Conservation (phyloP, 2,888 invertebrate genomes). For the Sphaeridia pumilis region DNA sequence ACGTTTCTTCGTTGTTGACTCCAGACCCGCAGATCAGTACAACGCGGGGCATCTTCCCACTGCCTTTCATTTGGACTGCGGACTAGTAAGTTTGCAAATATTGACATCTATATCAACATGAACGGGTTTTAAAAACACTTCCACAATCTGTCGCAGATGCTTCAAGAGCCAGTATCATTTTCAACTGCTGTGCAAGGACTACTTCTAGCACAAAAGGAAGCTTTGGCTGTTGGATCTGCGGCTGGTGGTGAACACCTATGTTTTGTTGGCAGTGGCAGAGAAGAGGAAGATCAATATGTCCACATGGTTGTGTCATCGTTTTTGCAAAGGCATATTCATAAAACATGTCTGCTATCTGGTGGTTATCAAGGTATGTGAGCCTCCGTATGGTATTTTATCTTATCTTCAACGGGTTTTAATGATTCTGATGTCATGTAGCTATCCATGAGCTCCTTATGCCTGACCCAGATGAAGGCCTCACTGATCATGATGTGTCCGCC, state of each 20-base stretch:
- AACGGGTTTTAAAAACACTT: background rate
- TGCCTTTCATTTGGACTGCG: slow-evolving; percentile 95
- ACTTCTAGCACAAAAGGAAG: slow-evolving; percentile 75
- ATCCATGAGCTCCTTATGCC: slow-evolving; percentile 51
- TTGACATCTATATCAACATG: background rate
- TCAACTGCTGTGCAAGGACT: slow-evolving; percentile 86
- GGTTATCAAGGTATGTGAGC: slow-evolving; percentile 56
- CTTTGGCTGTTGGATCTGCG: slow-evolving; percentile 70
- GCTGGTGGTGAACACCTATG: slow-evolving; percentile 81
- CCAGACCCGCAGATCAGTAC: slow-evolving; percentile 91
- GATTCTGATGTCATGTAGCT: slow-evolving; percentile 40
- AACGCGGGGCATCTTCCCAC: slow-evolving; percentile 93
- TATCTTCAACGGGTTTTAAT: too few relatives aligned
- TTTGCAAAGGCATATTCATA: slow-evolving; percentile 82
- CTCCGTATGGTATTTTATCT: background rate
- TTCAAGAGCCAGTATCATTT: slow-evolving; percentile 91
- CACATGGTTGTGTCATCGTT: slow-evolving; percentile 98
- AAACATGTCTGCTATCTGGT: slow-evolving; percentile 81
- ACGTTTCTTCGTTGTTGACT: slow-evolving; percentile 91
- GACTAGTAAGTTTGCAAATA: slow-evolving; percentile 49
- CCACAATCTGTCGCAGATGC: slow-evolving; percentile 50
- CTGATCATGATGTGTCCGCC: slow-evolving; percentile 67
- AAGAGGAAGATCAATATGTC: slow-evolving; percentile 86
- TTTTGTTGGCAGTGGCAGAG: slow-evolving; percentile 45
- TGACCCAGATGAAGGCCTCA: slow-evolving; percentile 64